Evolutionary conservation across 2,797 vertebrate species (phyloP).

Genomic region (Cryptoprocta ferox): DNA sequence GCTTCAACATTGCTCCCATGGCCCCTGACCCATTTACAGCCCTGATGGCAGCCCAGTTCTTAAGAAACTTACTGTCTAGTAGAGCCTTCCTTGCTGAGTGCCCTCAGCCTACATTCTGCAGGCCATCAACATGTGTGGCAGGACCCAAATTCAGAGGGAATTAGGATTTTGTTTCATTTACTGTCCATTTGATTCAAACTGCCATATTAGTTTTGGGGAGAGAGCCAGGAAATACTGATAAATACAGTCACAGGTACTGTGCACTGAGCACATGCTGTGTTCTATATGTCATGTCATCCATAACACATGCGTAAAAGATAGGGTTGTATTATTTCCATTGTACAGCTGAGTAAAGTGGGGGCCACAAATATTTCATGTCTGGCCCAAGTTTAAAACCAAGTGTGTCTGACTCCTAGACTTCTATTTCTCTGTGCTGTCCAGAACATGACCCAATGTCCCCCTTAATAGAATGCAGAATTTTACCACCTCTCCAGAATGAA

Average conservation of each 20-base stretch:
- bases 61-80: background rate
- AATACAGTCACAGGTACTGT: background rate
- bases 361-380: rapidly evolving
- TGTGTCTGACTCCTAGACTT: too few relatives aligned
- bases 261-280: rapidly evolving
- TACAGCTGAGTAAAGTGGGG: background rate
- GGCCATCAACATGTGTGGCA: background rate
- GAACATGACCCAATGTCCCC: background rate
- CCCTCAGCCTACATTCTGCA: background rate
- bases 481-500: background rate
- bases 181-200: background rate
- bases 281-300: background rate
- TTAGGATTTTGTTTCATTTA: background rate
- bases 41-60: background rate
- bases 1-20: background rate
- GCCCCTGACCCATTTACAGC: background rate
- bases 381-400: background rate
- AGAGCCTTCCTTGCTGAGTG: background rate
- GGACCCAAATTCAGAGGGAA: background rate
- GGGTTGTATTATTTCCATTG: background rate
- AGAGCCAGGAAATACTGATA: background rate
- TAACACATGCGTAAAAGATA: background rate
- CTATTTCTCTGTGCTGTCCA: background rate
- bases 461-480: background rate
- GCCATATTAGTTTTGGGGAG: background rate